These are phyloP conservation scores for Pentamera pediparva DNA, from an alignment of 53 echinoderm and acorn worm genomes.

Conservation along the genomic window DNA sequence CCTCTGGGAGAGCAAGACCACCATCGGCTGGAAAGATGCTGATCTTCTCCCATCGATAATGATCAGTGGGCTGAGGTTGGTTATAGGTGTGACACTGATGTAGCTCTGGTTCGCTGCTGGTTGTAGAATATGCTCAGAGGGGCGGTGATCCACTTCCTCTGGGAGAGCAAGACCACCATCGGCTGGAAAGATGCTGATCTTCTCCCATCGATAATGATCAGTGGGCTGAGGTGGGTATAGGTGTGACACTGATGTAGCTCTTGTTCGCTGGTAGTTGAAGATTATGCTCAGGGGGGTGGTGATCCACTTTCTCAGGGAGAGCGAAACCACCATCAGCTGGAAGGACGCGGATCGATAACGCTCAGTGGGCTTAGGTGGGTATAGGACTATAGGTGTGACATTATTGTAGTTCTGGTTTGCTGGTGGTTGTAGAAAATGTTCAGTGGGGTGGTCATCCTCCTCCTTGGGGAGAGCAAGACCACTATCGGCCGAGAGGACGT, in stretches of 20 bases:
- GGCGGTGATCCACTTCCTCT: constrained; percentile 77
- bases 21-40: constrained; percentile 93
- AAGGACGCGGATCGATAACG: constrained; percentile 86
- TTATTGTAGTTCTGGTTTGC: background rate
- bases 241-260: background rate
- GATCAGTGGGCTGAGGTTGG: constrained; percentile 92
- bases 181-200: constrained; percentile 91
- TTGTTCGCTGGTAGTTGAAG: background rate
- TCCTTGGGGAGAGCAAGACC: constrained; percentile 82
- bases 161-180: constrained; percentile 86
- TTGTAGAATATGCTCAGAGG: constrained; percentile 75
- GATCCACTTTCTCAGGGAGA: constrained; percentile 73
- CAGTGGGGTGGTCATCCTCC: constrained; percentile 76
- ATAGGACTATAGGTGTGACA: background rate
- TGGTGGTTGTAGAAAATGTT: constrained; percentile 44
- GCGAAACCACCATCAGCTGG: constrained; percentile 89
- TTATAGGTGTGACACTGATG: too few species aligned
- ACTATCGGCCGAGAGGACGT: constrained; percentile 94
- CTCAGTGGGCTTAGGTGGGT: constrained; percentile 87
- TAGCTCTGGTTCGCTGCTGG: too few species aligned
- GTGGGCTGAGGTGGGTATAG: constrained; percentile 75
- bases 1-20: constrained; percentile 81
- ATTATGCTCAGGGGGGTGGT: constrained; percentile 76
- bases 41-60: constrained; percentile 79
- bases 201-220: constrained; percentile 78